A percentile compares a stretch with the other conserved stretches of the same genome.
Evolutionary conservation across 2,797 vertebrate species (phyloP).

Genomic region (Spea hammondii): DNA sequence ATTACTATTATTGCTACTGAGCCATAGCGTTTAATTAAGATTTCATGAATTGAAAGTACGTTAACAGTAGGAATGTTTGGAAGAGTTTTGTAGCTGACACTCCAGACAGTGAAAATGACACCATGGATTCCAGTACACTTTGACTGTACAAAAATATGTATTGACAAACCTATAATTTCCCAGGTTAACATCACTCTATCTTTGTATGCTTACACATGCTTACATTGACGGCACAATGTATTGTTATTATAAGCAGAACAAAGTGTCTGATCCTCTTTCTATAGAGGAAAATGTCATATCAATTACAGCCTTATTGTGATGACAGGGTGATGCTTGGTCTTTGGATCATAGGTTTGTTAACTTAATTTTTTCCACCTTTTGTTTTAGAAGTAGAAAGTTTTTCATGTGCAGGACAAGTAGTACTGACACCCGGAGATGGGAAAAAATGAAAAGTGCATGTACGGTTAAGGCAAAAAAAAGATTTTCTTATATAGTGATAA

Average conservation of each 20-base stretch:
- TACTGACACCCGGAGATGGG: too few species aligned
- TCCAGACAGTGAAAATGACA: conserved; percentile 24
- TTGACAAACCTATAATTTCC: conserved; percentile 28
- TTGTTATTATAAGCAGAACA: neutral
- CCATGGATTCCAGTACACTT: conserved; percentile 4
- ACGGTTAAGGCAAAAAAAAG: too few species aligned
- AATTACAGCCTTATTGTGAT: too few species aligned
- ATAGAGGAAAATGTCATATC: too few species aligned
- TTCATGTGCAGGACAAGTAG: too few species aligned
- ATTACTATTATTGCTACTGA: neutral
- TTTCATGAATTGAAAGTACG: conserved; percentile 26
- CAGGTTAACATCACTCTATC: conserved; percentile 2
- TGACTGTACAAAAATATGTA: neutral
- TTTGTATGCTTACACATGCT: conserved; percentile 12
- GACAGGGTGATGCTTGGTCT: too few species aligned
- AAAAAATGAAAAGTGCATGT: too few species aligned
- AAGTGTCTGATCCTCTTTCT: neutral
- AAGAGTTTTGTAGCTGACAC: conserved; percentile 26
- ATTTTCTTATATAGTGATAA: too few species aligned
- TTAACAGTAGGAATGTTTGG: conserved; percentile 3
- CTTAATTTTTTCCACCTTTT: too few species aligned
- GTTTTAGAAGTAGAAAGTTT: too few species aligned
- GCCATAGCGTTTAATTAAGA: conserved; percentile 29
- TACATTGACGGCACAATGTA: neutral
- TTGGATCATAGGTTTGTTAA: too few species aligned